Evolutionary conservation across 2,797 vertebrate genomes (phyloP).

Genomic region (Gephyroberyx darwinii): DNA sequence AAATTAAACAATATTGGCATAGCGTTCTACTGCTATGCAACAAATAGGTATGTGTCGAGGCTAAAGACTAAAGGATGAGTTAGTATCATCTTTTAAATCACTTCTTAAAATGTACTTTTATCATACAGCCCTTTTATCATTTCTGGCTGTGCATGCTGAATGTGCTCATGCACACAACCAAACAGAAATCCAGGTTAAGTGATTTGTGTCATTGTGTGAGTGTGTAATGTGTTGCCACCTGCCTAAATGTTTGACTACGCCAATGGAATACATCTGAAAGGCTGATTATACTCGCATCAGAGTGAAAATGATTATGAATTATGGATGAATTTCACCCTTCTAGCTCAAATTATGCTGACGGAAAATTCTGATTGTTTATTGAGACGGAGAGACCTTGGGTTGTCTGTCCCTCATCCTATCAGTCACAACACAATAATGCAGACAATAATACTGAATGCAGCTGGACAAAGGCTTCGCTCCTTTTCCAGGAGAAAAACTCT

Average conservation of each 20-base stretch:
- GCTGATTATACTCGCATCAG: slow-evolving; percentile 69
- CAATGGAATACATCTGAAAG: slow-evolving; percentile 66
- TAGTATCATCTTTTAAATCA: too few relatives aligned
- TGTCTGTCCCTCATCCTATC: slow-evolving; percentile 48
- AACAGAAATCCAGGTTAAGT: slow-evolving; percentile 43
- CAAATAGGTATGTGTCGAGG: too few relatives aligned
- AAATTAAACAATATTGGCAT: too few relatives aligned
- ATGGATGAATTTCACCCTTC: slow-evolving; percentile 66
- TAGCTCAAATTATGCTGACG: slow-evolving; percentile 59
- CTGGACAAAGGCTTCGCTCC: slow-evolving; percentile 2
- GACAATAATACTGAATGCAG: slow-evolving; percentile 14
- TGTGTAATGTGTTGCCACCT: slow-evolving; percentile 53
- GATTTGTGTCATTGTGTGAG: slow-evolving; percentile 60
- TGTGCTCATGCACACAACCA: slow-evolving; percentile 18
- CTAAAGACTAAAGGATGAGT: too few relatives aligned
- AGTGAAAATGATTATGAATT: slow-evolving; percentile 69
- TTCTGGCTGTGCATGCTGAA: background rate
- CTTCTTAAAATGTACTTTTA: too few relatives aligned
- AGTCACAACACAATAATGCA: slow-evolving; percentile 12
- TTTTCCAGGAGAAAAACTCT: slow-evolving; percentile 2
- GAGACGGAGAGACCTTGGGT: slow-evolving; percentile 57
- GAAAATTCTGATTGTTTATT: slow-evolving; percentile 60
- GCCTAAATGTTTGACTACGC: slow-evolving; percentile 69
- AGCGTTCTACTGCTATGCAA: too few relatives aligned
- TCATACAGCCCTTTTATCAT: too few relatives aligned